Percentiles rank a stretch among this genome's conserved stretches.
These are phyloP conservation scores for Seira musarum DNA, from an alignment of 2,888 invertebrate species.

Conservation along the genomic window DNA sequence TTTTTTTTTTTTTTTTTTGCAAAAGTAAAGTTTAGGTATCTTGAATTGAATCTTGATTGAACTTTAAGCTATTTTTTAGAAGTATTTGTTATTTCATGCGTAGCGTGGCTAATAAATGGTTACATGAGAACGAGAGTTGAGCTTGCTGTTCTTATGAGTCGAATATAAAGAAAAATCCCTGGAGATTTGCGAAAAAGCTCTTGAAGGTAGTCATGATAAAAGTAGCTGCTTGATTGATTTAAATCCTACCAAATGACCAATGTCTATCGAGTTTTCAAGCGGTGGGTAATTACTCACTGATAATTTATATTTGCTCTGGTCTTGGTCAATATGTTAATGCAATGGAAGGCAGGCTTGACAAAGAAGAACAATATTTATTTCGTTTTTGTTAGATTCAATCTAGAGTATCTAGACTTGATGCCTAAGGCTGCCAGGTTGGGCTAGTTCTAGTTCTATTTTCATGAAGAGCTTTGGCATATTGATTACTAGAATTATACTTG, in stretches of 20 bases:
- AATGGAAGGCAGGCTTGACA: no score
- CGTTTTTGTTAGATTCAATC: neutral
- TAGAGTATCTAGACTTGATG: neutral
- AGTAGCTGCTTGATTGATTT: constrained; percentile 4
- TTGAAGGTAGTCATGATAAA: neutral
- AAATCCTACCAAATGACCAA: neutral
- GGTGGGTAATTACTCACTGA: constrained; percentile 1
- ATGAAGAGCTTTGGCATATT: neutral
- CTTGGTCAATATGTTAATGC: constrained; percentile 8
- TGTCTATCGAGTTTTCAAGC: neutral
- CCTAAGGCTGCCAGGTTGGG: neutral
- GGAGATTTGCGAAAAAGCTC: constrained; percentile 3
- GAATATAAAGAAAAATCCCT: neutral
- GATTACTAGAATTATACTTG: no score
- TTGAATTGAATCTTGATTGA: constrained; percentile 10
- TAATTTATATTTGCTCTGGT: constrained; percentile 1
- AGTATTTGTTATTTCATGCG: constrained; percentile 2
- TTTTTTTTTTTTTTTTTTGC: no score
- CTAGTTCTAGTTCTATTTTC: neutral
- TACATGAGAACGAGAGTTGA: neutral
- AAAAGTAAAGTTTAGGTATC: constrained; percentile 8
- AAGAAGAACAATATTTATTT: no score
- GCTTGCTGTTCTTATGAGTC: neutral
- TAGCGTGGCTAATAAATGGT: neutral
- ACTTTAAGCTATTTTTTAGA: constrained; percentile 8